A percentile compares a stretch with the other conserved stretches of the same genome.
Evolutionary conservation across 2,888 invertebrate genomes (phyloP).

Genomic region (Rhamphomyia laevipes): DNA sequence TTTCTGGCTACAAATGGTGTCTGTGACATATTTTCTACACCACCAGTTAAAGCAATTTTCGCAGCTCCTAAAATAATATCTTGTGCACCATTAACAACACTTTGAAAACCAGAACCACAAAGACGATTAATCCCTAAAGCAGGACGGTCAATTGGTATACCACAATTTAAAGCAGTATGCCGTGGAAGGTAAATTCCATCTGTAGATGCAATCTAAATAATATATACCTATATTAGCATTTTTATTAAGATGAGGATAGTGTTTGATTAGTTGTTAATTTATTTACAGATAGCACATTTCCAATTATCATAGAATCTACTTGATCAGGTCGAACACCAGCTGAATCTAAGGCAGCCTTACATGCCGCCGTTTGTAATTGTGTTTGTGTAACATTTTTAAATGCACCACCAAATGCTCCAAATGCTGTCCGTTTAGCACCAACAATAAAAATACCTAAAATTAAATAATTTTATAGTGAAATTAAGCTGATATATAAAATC

Average conservation of each 20-base stretch:
- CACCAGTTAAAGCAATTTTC: conserved; percentile 79
- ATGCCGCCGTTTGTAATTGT: conserved; percentile 71
- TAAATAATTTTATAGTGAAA: not conserved
- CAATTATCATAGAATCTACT: conserved; percentile 81
- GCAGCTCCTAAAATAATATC: conserved; percentile 79
- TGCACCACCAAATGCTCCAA: conserved; percentile 87
- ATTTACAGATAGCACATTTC: conserved; percentile 75
- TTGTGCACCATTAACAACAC: conserved; percentile 84
- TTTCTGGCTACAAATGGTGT: conserved; percentile 76
- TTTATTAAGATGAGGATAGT: no score
- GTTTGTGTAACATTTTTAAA: conserved; percentile 60
- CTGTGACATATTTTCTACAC: conserved; percentile 93
- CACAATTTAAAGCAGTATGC: conserved; percentile 74
- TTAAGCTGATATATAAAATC: not conserved
- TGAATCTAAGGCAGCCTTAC: conserved; percentile 64
- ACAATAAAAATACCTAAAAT: conserved; percentile 74
- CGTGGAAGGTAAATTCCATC: conserved; percentile 82
- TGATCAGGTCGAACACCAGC: conserved; percentile 73
- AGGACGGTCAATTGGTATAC: conserved; percentile 74
- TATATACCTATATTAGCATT: not conserved
- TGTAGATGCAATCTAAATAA: conserved; percentile 50
- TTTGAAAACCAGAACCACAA: conserved; percentile 96
- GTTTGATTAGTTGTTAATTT: not conserved
- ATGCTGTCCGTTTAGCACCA: conserved; percentile 92
- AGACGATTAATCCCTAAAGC: conserved; percentile 83